phyloP scores from a whole-genome alignment of 2,113 vertebrate species.

The Isichthys henryi region DNA sequence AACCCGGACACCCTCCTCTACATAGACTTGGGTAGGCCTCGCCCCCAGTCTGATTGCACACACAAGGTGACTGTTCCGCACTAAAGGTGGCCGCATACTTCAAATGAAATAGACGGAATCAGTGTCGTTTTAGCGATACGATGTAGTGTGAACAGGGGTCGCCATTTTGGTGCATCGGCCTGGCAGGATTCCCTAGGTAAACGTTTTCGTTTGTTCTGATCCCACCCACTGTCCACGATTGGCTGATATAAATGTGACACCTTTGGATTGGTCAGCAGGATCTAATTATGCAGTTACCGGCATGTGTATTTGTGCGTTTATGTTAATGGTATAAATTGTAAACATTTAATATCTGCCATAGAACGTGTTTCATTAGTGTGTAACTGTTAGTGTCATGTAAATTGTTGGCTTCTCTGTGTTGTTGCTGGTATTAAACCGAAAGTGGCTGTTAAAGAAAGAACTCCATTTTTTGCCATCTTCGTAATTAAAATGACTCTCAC shows the following conservation, averaged over 20 bases:
- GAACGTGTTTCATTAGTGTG: not conserved
- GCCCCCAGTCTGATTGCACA: not conserved
- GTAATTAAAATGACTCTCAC: not conserved
- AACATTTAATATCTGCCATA: not conserved
- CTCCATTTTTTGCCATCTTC: not conserved
- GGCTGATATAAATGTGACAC: not conserved
- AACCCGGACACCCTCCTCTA: conserved; percentile 82
- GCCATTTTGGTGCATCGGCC: not conserved
- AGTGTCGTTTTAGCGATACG: not conserved
- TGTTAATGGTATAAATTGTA: not conserved
- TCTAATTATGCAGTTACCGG: not conserved
- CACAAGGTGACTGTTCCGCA: not conserved
- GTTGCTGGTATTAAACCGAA: not conserved
- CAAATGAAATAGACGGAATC: not conserved
- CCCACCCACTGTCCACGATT: not conserved
- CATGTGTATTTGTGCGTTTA: not conserved
- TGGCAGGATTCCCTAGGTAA: not conserved
- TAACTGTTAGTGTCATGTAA: not conserved
- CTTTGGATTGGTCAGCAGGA: not conserved
- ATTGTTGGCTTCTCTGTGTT: not conserved
- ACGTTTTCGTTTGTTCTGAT: not conserved
- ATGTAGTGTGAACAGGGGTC: not conserved
- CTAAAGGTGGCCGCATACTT: not conserved
- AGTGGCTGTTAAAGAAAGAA: not conserved
- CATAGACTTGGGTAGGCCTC: conserved; percentile 70